These are phyloP conservation scores for Melanocharis versteri DNA, from an alignment of 2,113 vertebrate species.

Conservation along the genomic window DNA sequence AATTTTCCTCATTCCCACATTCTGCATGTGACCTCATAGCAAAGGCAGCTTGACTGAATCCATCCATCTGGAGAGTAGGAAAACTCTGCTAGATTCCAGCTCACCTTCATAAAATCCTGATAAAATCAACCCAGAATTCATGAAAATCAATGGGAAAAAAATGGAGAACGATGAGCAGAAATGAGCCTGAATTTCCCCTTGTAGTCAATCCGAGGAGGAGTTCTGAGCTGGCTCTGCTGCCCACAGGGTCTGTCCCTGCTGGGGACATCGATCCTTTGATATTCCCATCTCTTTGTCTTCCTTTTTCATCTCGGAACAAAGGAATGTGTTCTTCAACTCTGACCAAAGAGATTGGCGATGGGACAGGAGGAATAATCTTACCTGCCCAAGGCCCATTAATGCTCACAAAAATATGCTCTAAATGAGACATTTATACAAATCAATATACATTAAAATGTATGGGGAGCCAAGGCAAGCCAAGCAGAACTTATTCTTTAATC, in stretches of 20 bases:
- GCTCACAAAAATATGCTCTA: conserved; percentile 34
- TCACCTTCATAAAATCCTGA: background rate
- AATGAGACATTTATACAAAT: conserved; percentile 60
- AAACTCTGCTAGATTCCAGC: background rate
- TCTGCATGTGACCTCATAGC: fast-evolving
- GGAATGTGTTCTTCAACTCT: conserved; percentile 26
- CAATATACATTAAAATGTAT: conserved; percentile 64
- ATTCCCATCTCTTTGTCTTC: background rate
- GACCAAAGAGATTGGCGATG: background rate
- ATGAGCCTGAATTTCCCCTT: background rate
- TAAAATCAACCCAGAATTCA: background rate
- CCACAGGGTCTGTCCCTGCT: background rate
- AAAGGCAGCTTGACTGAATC: background rate
- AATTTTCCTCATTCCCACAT: background rate
- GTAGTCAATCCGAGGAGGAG: background rate
- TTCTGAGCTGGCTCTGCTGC: background rate
- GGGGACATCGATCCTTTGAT: background rate
- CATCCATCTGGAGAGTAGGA: background rate
- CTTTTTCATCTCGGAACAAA: conserved; percentile 23
- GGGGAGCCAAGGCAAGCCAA: conserved; percentile 28
- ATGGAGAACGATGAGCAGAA: background rate
- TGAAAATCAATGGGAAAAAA: background rate
- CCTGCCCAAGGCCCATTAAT: conserved; percentile 49
- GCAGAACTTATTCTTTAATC: conserved; percentile 45
- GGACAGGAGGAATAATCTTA: background rate